Percentiles rank a stretch among this genome's conserved stretches.
These are phyloP conservation scores for Drosophila miranda DNA, from an alignment of 1,140 invertebrate genomes.

Conservation along the genomic window DNA sequence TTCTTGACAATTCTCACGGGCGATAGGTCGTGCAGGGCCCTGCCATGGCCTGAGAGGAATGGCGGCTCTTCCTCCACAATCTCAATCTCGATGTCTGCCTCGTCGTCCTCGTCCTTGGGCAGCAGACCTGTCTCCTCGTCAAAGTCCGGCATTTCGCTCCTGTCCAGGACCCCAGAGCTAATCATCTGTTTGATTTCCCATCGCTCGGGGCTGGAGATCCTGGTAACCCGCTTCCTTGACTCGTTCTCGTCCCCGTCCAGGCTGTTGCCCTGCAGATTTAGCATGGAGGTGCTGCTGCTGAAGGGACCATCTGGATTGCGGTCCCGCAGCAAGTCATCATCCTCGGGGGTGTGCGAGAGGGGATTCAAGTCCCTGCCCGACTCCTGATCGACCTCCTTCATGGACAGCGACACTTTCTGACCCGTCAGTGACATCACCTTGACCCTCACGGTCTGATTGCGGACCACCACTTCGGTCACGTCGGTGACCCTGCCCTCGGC, in stretches of 20 bases:
- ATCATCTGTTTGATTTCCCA: conserved; percentile 96
- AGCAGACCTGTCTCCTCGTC: conserved; percentile 92
- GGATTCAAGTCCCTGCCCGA: conserved; percentile 98
- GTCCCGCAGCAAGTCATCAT: conserved; percentile 86
- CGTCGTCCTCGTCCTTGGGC: conserved; percentile 95
- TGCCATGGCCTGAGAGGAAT: conserved; percentile 95
- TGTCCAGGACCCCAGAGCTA: conserved; percentile 92
- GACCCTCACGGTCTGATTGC: conserved; percentile 95
- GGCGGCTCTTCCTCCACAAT: conserved; percentile 99
- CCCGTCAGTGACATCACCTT: conserved; percentile 95
- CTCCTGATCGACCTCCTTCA: conserved; percentile 99
- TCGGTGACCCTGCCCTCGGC: conserved; percentile 96
- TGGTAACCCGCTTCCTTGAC: conserved; percentile 91
- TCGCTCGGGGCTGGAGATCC: conserved; percentile 97
- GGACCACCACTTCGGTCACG: conserved; percentile 95
- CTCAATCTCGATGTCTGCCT: conserved; percentile 99
- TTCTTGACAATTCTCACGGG: conserved; percentile 99
- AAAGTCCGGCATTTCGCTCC: conserved; percentile 95
- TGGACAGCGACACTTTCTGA: conserved; percentile 97
- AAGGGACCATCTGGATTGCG: conserved; percentile 94
- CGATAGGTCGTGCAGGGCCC: conserved; percentile 95
- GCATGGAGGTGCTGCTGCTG: conserved; percentile 84
- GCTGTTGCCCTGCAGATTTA: conserved; percentile 86
- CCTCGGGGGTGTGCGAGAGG: conserved; percentile 85
- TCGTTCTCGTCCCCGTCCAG: conserved; percentile 90